Conservation (phyloP, 1,140 invertebrate genomes). For the Lamellibrachia luymesi region DNA sequence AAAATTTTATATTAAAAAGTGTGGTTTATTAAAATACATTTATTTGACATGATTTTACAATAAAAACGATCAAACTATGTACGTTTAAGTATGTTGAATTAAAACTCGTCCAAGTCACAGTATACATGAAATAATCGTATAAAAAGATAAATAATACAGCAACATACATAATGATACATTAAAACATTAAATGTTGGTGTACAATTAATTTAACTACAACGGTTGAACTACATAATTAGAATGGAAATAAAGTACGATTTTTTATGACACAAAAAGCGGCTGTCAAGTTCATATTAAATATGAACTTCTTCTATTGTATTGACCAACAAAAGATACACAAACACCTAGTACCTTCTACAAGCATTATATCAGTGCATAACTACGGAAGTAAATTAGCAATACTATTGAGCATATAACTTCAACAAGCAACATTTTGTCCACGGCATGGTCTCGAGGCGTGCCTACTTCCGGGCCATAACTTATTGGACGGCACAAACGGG, state of each 20-base stretch:
- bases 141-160: too few species aligned
- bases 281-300: not conserved
- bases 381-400: not conserved
- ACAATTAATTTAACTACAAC: too few species aligned
- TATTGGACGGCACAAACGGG: not conserved
- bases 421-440: not conserved
- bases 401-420: not conserved
- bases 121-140: too few species aligned
- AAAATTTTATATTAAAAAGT: too few species aligned
- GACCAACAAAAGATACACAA: not conserved
- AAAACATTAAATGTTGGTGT: too few species aligned
- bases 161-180: too few species aligned
- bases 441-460: not conserved
- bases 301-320: not conserved
- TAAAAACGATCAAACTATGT: too few species aligned
- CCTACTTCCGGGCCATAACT: not conserved
- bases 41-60: too few species aligned
- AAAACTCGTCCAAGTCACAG: too few species aligned
- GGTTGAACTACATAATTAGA: not conserved
- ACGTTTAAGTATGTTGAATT: too few species aligned
- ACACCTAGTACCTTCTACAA: not conserved
- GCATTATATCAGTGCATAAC: not conserved
- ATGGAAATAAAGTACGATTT: not conserved
- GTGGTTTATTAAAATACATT: too few species aligned
- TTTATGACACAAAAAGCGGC: not conserved